These are phyloP conservation scores for Nomada goodeniana DNA, from an alignment of 2,888 invertebrate genomes.

Conservation along the genomic window DNA sequence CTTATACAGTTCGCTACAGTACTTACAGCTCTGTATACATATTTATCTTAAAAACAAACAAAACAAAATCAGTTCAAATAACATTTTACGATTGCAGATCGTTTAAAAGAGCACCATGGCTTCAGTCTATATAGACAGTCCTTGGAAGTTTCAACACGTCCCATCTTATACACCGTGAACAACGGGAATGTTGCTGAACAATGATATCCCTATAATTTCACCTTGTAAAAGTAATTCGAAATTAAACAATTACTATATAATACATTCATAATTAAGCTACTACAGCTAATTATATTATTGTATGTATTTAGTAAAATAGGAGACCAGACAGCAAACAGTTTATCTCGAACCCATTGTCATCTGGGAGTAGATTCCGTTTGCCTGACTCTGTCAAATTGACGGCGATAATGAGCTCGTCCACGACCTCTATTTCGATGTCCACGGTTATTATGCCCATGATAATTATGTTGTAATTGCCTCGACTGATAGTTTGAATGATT, in stretches of 20 bases:
- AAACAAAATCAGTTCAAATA: constrained; percentile 42
- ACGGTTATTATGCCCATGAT: constrained; percentile 73
- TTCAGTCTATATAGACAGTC: constrained; percentile 70
- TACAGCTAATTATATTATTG: constrained; percentile 65
- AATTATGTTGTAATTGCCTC: constrained; percentile 75
- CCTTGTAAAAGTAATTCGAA: constrained; percentile 66
- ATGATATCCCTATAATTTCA: constrained; percentile 77
- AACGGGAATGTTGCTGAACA: constrained; percentile 76
- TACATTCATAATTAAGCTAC: constrained; percentile 67
- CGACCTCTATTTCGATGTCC: constrained; percentile 77
- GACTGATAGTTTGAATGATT: constrained; percentile 73
- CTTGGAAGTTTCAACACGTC: constrained; percentile 63
- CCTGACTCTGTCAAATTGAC: constrained; percentile 78
- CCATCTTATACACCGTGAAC: constrained; percentile 74
- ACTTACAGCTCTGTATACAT: constrained; percentile 59
- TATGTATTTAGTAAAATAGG: constrained; percentile 65
- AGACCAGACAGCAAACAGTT: constrained; percentile 64
- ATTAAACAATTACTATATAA: constrained; percentile 64
- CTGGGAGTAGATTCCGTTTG: constrained; percentile 80
- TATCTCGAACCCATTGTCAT: constrained; percentile 82
- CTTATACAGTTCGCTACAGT: constrained; percentile 44
- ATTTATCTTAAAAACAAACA: constrained; percentile 43
- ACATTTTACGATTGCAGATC: constrained; percentile 66
- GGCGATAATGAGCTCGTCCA: constrained; percentile 78
- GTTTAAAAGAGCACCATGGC: constrained; percentile 71